Conservation (phyloP, 1,140 invertebrate species). For the Phymorhynchus buccinoides region DNA sequence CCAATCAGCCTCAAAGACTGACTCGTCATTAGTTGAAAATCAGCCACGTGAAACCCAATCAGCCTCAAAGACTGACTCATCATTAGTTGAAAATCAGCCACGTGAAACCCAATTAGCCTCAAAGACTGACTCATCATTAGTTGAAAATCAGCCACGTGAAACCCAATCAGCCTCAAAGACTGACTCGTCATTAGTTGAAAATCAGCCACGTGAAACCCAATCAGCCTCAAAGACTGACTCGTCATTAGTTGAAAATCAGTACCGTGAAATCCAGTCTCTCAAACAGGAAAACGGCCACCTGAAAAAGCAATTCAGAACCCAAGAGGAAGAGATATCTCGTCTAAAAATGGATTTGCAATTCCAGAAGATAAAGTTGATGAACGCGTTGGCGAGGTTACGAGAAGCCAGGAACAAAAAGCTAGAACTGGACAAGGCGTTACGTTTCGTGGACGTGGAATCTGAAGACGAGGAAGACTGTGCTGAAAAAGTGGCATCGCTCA, state of each 20-base stretch:
- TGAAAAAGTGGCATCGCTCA: neutral
- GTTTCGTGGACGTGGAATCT: neutral
- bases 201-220: too few relatives aligned
- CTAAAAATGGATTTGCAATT: neutral
- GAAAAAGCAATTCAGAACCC: neutral
- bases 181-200: too few relatives aligned
- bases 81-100: too few relatives aligned
- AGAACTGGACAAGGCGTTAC: neutral
- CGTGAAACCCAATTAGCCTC: too few relatives aligned
- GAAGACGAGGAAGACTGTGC: neutral
- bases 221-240: too few relatives aligned
- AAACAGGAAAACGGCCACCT: neutral
- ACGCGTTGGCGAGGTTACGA: neutral
- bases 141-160: too few relatives aligned
- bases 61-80: too few relatives aligned
- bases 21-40: too few relatives aligned
- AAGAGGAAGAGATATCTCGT: neutral
- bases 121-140: too few relatives aligned
- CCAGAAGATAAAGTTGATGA: neutral
- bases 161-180: too few relatives aligned
- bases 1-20: too few relatives aligned
- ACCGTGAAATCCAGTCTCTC: neutral
- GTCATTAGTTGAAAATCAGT: neutral
- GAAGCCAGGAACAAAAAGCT: neutral
- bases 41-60: too few relatives aligned